phyloP scores from a whole-genome alignment of 2,888 invertebrate species.

The Scrobipalpa atriplicella region DNA sequence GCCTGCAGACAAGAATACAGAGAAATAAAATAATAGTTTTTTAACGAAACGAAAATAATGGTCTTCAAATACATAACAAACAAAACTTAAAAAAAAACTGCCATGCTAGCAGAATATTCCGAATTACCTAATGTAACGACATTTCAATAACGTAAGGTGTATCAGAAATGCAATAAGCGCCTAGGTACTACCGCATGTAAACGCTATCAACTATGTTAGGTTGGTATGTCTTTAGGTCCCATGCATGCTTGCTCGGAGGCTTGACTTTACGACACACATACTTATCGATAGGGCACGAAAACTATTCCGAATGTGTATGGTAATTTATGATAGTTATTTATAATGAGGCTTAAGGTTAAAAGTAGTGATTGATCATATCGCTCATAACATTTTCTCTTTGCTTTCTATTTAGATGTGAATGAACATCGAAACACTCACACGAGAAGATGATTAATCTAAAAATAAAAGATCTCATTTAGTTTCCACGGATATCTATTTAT shows the following conservation, averaged over 20 bases:
- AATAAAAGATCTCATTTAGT: background rate
- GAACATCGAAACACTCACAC: background rate
- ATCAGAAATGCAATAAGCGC: background rate
- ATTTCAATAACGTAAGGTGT: too few relatives aligned
- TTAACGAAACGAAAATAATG: background rate
- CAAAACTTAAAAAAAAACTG: background rate
- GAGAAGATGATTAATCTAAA: background rate
- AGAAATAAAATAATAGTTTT: background rate
- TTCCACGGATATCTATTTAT: background rate
- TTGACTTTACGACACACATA: background rate
- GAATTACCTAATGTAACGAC: too few relatives aligned
- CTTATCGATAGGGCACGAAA: constrained; percentile 4
- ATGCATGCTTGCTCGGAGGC: background rate
- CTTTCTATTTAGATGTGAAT: constrained; percentile 8
- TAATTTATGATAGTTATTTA: background rate
- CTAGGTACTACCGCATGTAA: background rate
- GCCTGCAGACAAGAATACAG: constrained; percentile 78
- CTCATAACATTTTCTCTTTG: background rate
- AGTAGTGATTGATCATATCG: background rate
- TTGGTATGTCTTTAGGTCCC: background rate
- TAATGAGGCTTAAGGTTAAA: background rate
- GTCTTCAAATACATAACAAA: too few relatives aligned
- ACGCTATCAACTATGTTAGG: background rate
- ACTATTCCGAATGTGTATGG: constrained; percentile 5
- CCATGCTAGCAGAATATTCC: too few relatives aligned